Conservation (phyloP, 2,888 invertebrate genomes). For the Scaptodrosophila latifasciaeformis region DNA sequence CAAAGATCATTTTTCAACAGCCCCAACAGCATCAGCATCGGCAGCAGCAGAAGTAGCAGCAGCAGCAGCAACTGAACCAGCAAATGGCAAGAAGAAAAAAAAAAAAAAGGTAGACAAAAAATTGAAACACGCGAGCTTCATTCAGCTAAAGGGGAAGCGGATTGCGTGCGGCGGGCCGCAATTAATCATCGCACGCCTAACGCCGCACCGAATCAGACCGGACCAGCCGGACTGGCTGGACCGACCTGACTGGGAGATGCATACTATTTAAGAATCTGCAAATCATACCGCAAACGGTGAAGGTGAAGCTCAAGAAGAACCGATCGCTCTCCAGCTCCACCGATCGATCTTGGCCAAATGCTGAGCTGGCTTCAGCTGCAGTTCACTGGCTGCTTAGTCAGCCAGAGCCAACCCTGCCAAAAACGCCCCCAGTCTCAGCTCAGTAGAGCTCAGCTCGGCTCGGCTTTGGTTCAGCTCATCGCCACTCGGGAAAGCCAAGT, state of each 20-base stretch:
- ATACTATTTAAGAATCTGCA: slow-evolving; percentile 62
- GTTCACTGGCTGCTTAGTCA: slow-evolving; percentile 60
- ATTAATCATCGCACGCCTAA: slow-evolving; percentile 65
- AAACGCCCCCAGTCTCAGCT: slow-evolving; percentile 51
- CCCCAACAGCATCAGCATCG: slow-evolving; percentile 9
- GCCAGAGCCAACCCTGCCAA: slow-evolving; percentile 53
- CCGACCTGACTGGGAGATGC: slow-evolving; percentile 43
- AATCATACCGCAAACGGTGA: slow-evolving; percentile 51
- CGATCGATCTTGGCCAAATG: slow-evolving; percentile 54
- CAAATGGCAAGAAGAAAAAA: slow-evolving; percentile 14
- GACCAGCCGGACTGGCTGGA: not conserved
- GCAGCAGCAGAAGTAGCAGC: slow-evolving; percentile 7
- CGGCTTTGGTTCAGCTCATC: not conserved
- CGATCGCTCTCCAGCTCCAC: not conserved
- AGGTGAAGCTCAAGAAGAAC: slow-evolving; percentile 16
- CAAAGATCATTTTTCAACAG: slow-evolving; percentile 66
- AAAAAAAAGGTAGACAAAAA: too few relatives aligned
- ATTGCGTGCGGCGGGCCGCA: slow-evolving; percentile 62
- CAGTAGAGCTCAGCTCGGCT: not conserved
- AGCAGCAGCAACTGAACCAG: not conserved
- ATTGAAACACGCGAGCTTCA: slow-evolving; percentile 33
- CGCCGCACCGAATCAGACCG: slow-evolving; percentile 17
- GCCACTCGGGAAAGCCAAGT: too few relatives aligned
- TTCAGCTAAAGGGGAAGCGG: slow-evolving; percentile 21
- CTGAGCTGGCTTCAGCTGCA: slow-evolving; percentile 29